phyloP scores from a whole-genome alignment of 2,888 invertebrate species.

The Leptinotarsa rubiginosa region DNA sequence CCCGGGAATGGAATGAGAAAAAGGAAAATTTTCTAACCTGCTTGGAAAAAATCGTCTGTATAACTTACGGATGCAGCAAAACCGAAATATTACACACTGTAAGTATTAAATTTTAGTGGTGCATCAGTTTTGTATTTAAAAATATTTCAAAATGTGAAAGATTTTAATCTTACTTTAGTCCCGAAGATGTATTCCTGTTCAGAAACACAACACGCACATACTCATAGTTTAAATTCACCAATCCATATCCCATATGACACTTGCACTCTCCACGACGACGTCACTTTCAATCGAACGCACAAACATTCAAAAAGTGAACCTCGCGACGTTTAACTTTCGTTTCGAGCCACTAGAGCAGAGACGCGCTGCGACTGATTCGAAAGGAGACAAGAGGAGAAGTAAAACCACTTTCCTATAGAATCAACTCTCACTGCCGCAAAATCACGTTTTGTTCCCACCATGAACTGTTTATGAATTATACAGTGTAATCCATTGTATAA shows the following conservation, averaged over 20 bases:
- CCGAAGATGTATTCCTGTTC: not conserved
- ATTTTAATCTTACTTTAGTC: not conserved
- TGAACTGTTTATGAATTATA: slow-evolving; percentile 13
- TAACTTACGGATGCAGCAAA: too few species aligned
- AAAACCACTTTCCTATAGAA: slow-evolving; percentile 46
- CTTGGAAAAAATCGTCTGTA: too few species aligned
- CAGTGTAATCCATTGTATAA: slow-evolving; percentile 9
- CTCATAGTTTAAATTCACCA: not conserved
- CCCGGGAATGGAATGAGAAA: too few species aligned
- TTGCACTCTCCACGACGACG: slow-evolving; percentile 12
- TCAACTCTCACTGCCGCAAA: slow-evolving; percentile 45
- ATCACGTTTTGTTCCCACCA: slow-evolving; percentile 38
- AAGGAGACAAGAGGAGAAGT: slow-evolving; percentile 37
- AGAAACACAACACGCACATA: not conserved
- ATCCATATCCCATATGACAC: slow-evolving; percentile 7
- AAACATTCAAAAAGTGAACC: not conserved
- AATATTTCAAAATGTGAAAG: not conserved
- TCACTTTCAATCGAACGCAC: slow-evolving; percentile 22
- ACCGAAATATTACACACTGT: too few species aligned
- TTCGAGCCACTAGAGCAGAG: not conserved
- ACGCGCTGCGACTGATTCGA: slow-evolving; percentile 21
- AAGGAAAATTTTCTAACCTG: too few species aligned
- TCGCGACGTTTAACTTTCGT: slow-evolving; percentile 21
- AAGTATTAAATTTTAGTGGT: too few species aligned
- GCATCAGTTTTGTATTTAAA: too few species aligned